Evolutionary conservation across 2,113 vertebrate species (phyloP).

Genomic region (Neotoma lepida): DNA sequence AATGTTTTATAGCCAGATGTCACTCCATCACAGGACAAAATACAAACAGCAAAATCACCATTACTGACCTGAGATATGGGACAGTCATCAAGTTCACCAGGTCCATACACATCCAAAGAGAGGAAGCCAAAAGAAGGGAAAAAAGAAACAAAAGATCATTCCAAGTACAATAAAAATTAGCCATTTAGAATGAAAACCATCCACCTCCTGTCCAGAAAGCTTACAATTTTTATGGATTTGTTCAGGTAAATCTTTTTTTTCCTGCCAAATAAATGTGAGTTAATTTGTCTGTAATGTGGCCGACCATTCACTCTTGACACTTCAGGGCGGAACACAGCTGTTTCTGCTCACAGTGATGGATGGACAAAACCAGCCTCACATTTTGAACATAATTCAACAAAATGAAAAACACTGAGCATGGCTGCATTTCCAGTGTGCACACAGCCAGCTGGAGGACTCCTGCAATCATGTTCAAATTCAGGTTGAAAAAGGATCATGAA

Average conservation of each 20-base stretch:
- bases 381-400: neutral
- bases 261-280: slow-evolving; percentile 47
- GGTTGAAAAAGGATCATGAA: neutral
- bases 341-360: neutral
- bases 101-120: slow-evolving; percentile 61
- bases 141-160: slow-evolving; percentile 71
- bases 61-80: slow-evolving; percentile 71
- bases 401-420: neutral
- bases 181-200: slow-evolving; percentile 71
- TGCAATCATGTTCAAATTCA: neutral
- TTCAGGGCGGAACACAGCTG: neutral
- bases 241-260: slow-evolving; percentile 7
- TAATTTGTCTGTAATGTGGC: slow-evolving; percentile 35
- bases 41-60: slow-evolving; percentile 51
- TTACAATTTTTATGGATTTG: neutral
- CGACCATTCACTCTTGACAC: slow-evolving; percentile 38
- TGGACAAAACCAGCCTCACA: neutral
- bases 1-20: neutral
- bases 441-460: neutral
- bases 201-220: slow-evolving; percentile 16
- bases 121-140: slow-evolving; percentile 47
- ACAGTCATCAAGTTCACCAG: slow-evolving; percentile 62
- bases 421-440: neutral
- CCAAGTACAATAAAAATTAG: slow-evolving; percentile 62
- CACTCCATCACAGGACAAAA: slow-evolving; percentile 68